Conservation (phyloP, 2,888 invertebrate genomes). For the Physocephala rufipes region DNA sequence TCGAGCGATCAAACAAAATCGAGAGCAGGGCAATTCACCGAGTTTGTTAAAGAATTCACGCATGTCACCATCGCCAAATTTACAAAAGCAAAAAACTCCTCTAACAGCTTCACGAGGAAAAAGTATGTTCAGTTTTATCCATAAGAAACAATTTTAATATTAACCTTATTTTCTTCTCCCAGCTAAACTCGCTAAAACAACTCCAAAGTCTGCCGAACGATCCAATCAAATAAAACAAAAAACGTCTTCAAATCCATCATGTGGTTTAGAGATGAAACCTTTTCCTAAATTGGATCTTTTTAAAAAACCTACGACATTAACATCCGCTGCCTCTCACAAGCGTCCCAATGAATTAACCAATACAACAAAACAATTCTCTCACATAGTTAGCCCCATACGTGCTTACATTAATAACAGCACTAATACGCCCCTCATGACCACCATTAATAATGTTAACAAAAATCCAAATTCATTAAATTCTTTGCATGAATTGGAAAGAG, state of each 20-base stretch:
- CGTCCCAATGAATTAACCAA: slow-evolving; percentile 24
- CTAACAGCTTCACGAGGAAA: slow-evolving; percentile 1
- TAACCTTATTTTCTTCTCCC: neutral
- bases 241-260: slow-evolving; percentile 35
- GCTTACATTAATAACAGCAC: slow-evolving; percentile 65
- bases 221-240: slow-evolving; percentile 22
- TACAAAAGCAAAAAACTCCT: slow-evolving; percentile 33
- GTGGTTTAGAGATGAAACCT: slow-evolving; percentile 46
- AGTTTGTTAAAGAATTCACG: too few relatives aligned
- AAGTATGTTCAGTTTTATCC: slow-evolving; percentile 8
- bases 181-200: slow-evolving; percentile 29
- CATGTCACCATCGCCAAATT: too few relatives aligned
- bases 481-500: slow-evolving; percentile 55
- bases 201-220: slow-evolving; percentile 43
- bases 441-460: slow-evolving; percentile 51
- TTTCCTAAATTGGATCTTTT: slow-evolving; percentile 51
- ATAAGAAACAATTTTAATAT: neutral
- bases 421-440: slow-evolving; percentile 60
- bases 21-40: too few relatives aligned
- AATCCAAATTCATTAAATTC: slow-evolving; percentile 46
- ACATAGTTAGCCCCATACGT: slow-evolving; percentile 65
- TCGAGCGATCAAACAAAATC: slow-evolving; percentile 37
- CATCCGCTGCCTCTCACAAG: slow-evolving; percentile 43
- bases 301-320: slow-evolving; percentile 46
- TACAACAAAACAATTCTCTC: slow-evolving; percentile 54